Conservation (phyloP, 2,888 invertebrate species). For the Aleiodes alternator region DNA sequence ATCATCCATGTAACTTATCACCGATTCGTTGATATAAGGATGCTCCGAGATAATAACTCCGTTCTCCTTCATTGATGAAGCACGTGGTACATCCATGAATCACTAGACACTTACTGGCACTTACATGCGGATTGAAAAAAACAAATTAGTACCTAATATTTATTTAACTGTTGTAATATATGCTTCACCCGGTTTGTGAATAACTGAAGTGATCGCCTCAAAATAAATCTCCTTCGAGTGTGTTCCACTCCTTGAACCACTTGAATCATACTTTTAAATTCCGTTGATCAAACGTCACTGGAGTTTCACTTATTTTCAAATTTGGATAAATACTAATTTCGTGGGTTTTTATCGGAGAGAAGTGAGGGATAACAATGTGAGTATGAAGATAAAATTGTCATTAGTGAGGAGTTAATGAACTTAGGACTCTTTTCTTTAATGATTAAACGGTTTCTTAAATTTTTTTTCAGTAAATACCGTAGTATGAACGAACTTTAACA, state of each 20-base stretch:
- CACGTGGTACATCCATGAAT: background rate
- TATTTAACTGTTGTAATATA: background rate
- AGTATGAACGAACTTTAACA: background rate
- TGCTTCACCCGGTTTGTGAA: background rate
- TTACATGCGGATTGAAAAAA: background rate
- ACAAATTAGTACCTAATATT: background rate
- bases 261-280: slow-evolving; percentile 44
- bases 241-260: slow-evolving; percentile 32
- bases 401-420: too few relatives aligned
- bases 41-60: background rate
- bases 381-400: too few relatives aligned
- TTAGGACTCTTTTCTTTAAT: background rate
- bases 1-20: slow-evolving; percentile 63
- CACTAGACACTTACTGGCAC: background rate
- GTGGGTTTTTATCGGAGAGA: background rate
- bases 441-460: background rate
- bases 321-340: background rate
- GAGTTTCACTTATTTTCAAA: background rate
- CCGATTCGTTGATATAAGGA: slow-evolving; percentile 55
- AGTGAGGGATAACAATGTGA: background rate
- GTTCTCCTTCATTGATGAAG: background rate
- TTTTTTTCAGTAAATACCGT: too few relatives aligned
- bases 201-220: background rate
- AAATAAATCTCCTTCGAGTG: background rate
- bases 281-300: slow-evolving; percentile 1